Evolutionary conservation across 2,797 vertebrate genomes (phyloP), one percentile per base, ranked within the genome.

Genomic region (Enteromius afrohamiltoni): DNA sequence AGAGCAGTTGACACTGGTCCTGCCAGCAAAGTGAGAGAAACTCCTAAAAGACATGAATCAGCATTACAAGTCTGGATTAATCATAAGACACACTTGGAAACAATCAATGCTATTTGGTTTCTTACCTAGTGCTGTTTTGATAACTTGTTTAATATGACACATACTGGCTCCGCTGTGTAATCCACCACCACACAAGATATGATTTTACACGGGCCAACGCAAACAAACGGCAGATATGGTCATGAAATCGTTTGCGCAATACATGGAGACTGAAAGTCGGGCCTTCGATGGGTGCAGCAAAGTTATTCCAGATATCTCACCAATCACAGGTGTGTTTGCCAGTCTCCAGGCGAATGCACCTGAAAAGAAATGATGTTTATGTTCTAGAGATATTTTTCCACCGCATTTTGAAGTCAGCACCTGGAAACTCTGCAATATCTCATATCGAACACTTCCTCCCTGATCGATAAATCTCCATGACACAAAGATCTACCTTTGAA

Each of bases 31-130:
- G 29, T 6, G 5, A 65, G 70, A 70, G 47, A 16, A 42, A 73
- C 17, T 74, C 67, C 69, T 55, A 26, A 83, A 75, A 75, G 51
- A 84, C 81, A 83, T 80, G 79, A 83, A 83, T 87, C 86, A 85
- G 80, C 70, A 77, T 87, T 84, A 77, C n/a, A 67, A 75, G 53
- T 26, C 23, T 14, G 23, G 64, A 85, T 83, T 81, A 65, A 60
- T 82, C 86, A 80, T 45, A 62, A 40, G 3, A 67, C 45, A 49
- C 23, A 23, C 83, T 65, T 85, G 60, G 79, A 74, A 82, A 84
- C 40, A 70, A 71, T 71, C 71, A 10, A 17, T 51, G 51, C 3
- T 69, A 29, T 84, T 51, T 86, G 73, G 14, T 87, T 86, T 80
- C 47, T 47, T 75, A 58, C 26, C n/a, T 77, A 47, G 23, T 62